Evolutionary conservation across 2,888 invertebrate species (phyloP).

Genomic region (Caenorhabditis doughertyi): DNA sequence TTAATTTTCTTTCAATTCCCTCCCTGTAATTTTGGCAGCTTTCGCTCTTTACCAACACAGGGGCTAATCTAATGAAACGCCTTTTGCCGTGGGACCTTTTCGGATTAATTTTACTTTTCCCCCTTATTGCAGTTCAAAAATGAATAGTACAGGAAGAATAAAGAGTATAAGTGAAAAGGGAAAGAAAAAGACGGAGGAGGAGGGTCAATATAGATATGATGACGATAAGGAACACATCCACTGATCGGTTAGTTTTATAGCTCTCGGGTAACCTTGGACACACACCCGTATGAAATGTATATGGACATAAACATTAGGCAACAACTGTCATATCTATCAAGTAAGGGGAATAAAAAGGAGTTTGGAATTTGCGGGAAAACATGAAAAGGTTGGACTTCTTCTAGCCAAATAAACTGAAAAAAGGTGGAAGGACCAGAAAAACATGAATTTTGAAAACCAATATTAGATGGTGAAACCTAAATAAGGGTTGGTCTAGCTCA

Average conservation of each 20-base stretch:
- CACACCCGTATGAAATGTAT: slow-evolving; percentile 59
- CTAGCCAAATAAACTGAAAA: no score
- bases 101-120: slow-evolving; percentile 12
- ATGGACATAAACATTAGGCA: slow-evolving; percentile 51
- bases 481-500: no score
- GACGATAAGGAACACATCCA: slow-evolving; percentile 55
- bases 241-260: slow-evolving; percentile 64
- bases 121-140: slow-evolving; percentile 7
- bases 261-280: slow-evolving; percentile 60
- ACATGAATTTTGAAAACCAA: no score
- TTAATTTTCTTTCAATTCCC: slow-evolving; percentile 29
- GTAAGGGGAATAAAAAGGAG: neutral
- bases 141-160: slow-evolving; percentile 18
- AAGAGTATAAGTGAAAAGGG: neutral
- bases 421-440: no score
- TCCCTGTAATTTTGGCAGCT: slow-evolving; percentile 43
- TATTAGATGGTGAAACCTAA: no score
- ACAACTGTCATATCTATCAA: neutral
- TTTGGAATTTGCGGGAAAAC: slow-evolving; percentile 1
- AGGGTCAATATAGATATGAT: slow-evolving; percentile 64
- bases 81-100: slow-evolving; percentile 40
- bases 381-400: no score
- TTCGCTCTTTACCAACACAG: slow-evolving; percentile 14
- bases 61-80: slow-evolving; percentile 54
- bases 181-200: slow-evolving; percentile 13